These are phyloP conservation scores for Cheilinus undulatus DNA, from an alignment of 2,113 vertebrate species.

Conservation along the genomic window DNA sequence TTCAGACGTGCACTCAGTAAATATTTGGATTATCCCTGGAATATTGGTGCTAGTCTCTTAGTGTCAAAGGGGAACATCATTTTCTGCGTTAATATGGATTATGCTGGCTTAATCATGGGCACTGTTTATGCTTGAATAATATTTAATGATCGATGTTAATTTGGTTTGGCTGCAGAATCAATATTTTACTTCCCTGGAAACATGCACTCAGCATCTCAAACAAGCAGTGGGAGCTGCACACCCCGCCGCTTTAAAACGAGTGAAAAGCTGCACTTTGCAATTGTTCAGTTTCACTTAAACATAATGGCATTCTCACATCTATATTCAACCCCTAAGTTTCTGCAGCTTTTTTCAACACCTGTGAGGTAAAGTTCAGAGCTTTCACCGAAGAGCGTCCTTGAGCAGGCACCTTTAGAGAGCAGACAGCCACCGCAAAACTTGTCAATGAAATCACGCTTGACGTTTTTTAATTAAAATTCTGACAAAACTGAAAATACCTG, in stretches of 20 bases:
- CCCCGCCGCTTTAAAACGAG: not conserved
- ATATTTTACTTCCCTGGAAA: slow-evolving; percentile 56
- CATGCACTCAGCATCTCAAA: slow-evolving; percentile 50
- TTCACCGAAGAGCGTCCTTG: slow-evolving; percentile 29
- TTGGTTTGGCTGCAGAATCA: slow-evolving; percentile 55
- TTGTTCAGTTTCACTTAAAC: slow-evolving; percentile 1
- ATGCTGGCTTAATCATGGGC: slow-evolving; percentile 42
- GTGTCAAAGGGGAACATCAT: slow-evolving; percentile 53
- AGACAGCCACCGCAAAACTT: slow-evolving; percentile 13
- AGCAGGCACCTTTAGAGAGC: slow-evolving; percentile 10
- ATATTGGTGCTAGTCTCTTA: slow-evolving; percentile 28
- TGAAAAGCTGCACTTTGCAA: not conserved
- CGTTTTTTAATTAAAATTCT: slow-evolving; percentile 72
- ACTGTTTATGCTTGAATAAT: slow-evolving; percentile 55
- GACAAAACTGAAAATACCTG: slow-evolving; percentile 51
- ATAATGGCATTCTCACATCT: slow-evolving; percentile 12
- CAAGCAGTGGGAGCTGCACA: slow-evolving; percentile 9
- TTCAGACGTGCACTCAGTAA: slow-evolving; percentile 31
- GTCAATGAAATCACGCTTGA: slow-evolving; percentile 62
- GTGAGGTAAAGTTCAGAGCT: slow-evolving; percentile 46
- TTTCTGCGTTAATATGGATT: slow-evolving; percentile 60
- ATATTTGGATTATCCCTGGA: slow-evolving; percentile 47
- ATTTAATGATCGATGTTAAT: slow-evolving; percentile 72
- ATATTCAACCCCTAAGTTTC: not conserved
- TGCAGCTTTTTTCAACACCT: slow-evolving; percentile 3